Conservation (phyloP, 2,113 vertebrate species). For the Scalopus aquaticus region DNA sequence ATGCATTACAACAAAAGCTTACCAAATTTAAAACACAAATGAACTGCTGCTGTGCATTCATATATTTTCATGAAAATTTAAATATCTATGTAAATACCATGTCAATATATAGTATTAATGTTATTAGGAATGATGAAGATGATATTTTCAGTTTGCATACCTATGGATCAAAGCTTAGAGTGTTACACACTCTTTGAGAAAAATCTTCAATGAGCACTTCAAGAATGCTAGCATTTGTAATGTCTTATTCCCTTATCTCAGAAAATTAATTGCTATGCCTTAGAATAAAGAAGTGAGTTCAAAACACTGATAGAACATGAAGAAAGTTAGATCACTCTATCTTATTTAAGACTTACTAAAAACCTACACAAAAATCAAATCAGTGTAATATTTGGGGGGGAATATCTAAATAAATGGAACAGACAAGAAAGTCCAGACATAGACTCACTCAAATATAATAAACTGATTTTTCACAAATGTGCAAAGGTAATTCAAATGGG, state of each 20-base stretch:
- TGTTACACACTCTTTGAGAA: background rate
- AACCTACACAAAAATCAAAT: conserved; percentile 23
- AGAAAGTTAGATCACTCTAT: background rate
- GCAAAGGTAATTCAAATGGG: background rate
- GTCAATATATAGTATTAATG: background rate
- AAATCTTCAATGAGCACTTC: background rate
- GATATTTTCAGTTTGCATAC: background rate
- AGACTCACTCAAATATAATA: background rate
- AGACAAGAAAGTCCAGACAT: background rate
- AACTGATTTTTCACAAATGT: background rate
- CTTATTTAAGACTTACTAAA: conserved; percentile 30
- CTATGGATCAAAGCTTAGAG: background rate
- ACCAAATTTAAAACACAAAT: conserved; percentile 50
- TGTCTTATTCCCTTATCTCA: background rate
- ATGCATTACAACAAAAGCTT: background rate
- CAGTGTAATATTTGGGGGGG: background rate
- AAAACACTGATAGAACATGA: background rate
- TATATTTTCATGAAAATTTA: conserved; percentile 33
- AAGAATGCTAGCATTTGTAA: conserved; percentile 29
- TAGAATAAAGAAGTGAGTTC: background rate
- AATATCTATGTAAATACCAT: background rate
- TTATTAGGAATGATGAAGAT: conserved; percentile 39
- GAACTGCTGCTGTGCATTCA: background rate
- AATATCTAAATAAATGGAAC: background rate
- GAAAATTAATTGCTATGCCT: background rate